phyloP scores from a whole-genome alignment of 2,113 vertebrate species.

The Aleadryas rufinucha region DNA sequence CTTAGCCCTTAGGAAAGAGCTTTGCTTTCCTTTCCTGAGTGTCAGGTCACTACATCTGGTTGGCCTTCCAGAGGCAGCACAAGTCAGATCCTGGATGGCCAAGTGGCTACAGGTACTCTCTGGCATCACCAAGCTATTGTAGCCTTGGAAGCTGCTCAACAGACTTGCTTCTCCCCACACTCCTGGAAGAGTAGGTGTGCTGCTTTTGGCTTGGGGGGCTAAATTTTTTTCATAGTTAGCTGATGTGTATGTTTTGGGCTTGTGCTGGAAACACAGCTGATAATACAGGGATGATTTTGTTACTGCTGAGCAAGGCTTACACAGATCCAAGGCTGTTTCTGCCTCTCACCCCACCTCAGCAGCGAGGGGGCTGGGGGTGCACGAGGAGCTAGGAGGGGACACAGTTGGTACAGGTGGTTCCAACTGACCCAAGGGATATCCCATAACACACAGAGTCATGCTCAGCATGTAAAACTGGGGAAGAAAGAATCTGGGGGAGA shows the following conservation, averaged over 20 bases:
- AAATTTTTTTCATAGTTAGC: background rate
- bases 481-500: background rate
- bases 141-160: background rate
- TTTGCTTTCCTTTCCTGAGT: background rate
- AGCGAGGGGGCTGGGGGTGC: fast-evolving
- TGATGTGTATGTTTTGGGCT: background rate
- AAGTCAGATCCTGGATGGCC: background rate
- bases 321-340: background rate
- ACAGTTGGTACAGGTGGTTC: background rate
- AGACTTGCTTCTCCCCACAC: background rate
- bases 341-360: background rate
- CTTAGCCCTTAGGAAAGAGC: background rate
- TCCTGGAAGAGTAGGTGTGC: background rate
- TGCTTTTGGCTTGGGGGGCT: background rate
- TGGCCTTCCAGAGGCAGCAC: background rate
- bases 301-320: background rate
- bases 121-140: background rate
- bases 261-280: background rate
- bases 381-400: background rate
- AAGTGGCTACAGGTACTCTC: background rate
- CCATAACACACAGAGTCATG: background rate
- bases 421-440: background rate
- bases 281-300: background rate
- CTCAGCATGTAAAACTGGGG: background rate
- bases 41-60: background rate